Conservation (phyloP, 2,888 invertebrate genomes). For the Acleris holmiana region DNA sequence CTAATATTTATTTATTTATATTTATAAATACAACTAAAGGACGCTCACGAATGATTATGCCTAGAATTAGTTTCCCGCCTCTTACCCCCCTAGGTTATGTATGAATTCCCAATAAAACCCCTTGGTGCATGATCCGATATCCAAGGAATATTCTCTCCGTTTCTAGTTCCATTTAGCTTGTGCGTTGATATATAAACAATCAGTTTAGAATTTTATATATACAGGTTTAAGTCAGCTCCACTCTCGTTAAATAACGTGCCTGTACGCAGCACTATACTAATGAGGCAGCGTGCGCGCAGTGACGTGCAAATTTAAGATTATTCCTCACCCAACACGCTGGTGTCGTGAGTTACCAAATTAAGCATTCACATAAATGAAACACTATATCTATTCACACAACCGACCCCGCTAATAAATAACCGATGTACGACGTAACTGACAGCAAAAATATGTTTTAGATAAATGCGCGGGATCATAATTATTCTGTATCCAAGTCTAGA, state of each 20-base stretch:
- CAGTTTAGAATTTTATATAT: too few species aligned
- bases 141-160: too few species aligned
- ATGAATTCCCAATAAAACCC: too few species aligned
- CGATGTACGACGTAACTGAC: not conserved
- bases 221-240: too few species aligned
- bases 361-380: not conserved
- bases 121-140: too few species aligned
- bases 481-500: slow-evolving; percentile 12
- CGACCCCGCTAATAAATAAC: slow-evolving; percentile 8
- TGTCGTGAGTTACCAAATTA: slow-evolving; percentile 9
- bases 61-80: too few species aligned
- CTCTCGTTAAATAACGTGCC: not conserved
- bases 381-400: not conserved
- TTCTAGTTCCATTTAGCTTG: too few species aligned
- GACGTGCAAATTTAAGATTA: slow-evolving; percentile 18
- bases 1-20: too few species aligned
- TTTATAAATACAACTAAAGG: too few species aligned
- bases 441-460: not conserved
- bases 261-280: not conserved
- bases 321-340: not conserved
- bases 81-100: too few species aligned
- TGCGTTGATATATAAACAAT: too few species aligned
- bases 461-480: slow-evolving; percentile 3
- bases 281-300: slow-evolving; percentile 2
- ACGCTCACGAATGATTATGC: too few species aligned